Evolutionary conservation across 2,113 vertebrate genomes (phyloP).

Genomic region (Carlito syrichta): DNA sequence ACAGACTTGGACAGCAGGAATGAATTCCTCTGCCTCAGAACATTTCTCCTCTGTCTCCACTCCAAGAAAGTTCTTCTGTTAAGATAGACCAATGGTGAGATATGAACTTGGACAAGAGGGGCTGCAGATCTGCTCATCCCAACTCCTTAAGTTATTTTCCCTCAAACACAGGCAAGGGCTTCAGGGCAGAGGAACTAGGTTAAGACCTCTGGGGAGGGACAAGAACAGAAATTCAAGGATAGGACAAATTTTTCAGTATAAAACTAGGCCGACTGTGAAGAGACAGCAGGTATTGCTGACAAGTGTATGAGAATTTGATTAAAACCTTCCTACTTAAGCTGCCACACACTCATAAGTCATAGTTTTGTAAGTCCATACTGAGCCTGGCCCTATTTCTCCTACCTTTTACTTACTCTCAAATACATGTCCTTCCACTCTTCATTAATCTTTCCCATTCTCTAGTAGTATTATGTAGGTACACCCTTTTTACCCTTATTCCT

Average conservation of each 20-base stretch:
- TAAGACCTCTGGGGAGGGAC: background rate
- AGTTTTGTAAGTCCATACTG: background rate
- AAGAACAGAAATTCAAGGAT: background rate
- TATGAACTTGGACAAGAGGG: background rate
- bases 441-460: background rate
- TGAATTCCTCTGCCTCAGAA: background rate
- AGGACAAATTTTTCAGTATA: background rate
- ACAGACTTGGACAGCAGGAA: rapidly evolving
- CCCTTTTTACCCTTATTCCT: background rate
- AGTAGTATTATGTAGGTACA: rapidly evolving
- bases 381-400: background rate
- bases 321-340: too few species aligned
- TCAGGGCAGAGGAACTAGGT: background rate
- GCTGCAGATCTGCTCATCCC: too few species aligned
- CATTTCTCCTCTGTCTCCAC: background rate
- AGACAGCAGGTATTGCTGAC: background rate
- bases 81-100: background rate
- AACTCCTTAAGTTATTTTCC: background rate
- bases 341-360: background rate
- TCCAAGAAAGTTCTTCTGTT: rapidly evolving
- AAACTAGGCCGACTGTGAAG: background rate
- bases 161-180: background rate
- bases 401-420: background rate
- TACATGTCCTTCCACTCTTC: background rate
- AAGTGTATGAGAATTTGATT: background rate